Percentiles rank a stretch among this genome's conserved stretches.
Conservation (phyloP, 2,888 invertebrate species). For the Dioctria linearis region DNA sequence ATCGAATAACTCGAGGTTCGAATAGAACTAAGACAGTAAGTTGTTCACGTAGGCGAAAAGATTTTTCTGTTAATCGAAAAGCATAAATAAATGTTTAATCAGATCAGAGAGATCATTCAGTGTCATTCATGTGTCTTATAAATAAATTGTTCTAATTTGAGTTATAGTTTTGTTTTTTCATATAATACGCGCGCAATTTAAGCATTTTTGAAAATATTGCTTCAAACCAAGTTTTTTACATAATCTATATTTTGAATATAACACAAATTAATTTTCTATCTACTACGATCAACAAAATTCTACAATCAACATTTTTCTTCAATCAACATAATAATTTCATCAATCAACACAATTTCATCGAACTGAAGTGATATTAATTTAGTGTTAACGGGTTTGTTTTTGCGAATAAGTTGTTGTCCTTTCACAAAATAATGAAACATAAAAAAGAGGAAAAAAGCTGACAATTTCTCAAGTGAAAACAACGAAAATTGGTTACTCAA, state of each 20-base stretch:
- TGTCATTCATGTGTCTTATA: not conserved
- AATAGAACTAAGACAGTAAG: conserved; percentile 32
- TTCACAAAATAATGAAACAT: conserved; percentile 38
- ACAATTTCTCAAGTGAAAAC: conserved; percentile 24
- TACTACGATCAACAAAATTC: conserved; percentile 14
- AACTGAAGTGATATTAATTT: not conserved
- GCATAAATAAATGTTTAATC: not conserved
- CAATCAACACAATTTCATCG: not conserved
- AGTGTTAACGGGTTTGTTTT: not conserved
- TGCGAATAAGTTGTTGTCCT: conserved; percentile 53
- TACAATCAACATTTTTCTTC: conserved; percentile 50
- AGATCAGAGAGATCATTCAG: not conserved
- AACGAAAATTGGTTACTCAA: not conserved
- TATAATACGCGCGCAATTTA: too few species aligned
- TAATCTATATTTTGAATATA: not conserved
- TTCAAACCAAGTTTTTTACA: conserved; percentile 9
- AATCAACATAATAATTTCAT: conserved; percentile 21
- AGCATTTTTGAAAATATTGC: not conserved
- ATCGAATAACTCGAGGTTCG: conserved; percentile 52
- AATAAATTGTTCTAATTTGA: not conserved
- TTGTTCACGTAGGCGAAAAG: conserved; percentile 38
- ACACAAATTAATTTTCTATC: too few species aligned
- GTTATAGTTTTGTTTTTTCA: too few species aligned
- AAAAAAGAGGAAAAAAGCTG: conserved; percentile 38
- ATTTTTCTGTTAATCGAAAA: conserved; percentile 20